phyloP scores from a whole-genome alignment of 1,140 invertebrate species.

The Leptopilina boulardi region DNA sequence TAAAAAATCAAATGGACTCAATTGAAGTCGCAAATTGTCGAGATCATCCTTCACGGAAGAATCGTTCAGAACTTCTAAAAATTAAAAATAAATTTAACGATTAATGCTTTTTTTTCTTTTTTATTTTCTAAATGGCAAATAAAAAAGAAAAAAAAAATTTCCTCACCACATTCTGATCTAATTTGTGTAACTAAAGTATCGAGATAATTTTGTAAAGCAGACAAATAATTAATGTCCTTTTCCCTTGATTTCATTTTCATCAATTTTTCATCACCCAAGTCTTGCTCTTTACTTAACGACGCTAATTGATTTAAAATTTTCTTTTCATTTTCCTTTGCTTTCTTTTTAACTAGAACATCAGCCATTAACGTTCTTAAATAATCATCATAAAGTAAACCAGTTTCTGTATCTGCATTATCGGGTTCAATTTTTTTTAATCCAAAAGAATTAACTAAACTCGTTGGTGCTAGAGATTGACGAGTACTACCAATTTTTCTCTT shows the following conservation, averaged over 20 bases:
- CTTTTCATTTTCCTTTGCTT: slow-evolving; percentile 45
- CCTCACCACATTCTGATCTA: slow-evolving; percentile 48
- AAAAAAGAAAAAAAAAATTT: not conserved
- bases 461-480: not conserved
- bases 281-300: slow-evolving; percentile 50
- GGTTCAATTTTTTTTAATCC: slow-evolving; percentile 30
- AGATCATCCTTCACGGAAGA: slow-evolving; percentile 38
- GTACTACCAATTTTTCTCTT: not conserved
- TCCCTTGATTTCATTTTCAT: slow-evolving; percentile 50
- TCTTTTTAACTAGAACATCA: slow-evolving; percentile 53
- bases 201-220: slow-evolving; percentile 40
- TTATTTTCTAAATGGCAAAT: too few relatives aligned
- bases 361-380: slow-evolving; percentile 51
- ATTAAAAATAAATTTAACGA: not conserved
- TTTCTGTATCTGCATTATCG: slow-evolving; percentile 47
- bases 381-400: slow-evolving; percentile 56
- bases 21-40: slow-evolving; percentile 41
- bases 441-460: not conserved
- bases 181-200: slow-evolving; percentile 42
- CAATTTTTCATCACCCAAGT: slow-evolving; percentile 48
- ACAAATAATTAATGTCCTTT: slow-evolving; percentile 46
- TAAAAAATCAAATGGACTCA: slow-evolving; percentile 54
- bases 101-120: too few relatives aligned
- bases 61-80: slow-evolving; percentile 44
- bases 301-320: slow-evolving; percentile 47